Evolutionary conservation across 2,113 vertebrate species (phyloP).

Genomic region (Echinops telfairi): DNA sequence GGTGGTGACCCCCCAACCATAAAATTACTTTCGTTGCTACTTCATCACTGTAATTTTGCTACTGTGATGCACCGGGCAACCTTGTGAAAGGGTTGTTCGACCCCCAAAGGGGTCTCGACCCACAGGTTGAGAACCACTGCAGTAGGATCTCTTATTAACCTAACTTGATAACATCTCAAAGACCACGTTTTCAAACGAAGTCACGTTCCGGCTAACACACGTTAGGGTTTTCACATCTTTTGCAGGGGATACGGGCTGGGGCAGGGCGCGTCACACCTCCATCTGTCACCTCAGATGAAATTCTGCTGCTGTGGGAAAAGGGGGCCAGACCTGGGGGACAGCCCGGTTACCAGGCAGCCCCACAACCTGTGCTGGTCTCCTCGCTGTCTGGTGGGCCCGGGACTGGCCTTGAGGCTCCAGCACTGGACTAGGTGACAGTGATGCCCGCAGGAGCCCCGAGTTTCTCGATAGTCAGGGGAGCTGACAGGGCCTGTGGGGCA

Average conservation of each 20-base stretch:
- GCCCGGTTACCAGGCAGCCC: not conserved
- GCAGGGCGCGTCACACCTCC: not conserved
- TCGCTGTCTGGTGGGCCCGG: not conserved
- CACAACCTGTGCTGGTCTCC: not conserved
- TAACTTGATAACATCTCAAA: not conserved
- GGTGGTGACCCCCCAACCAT: no score
- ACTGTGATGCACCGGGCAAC: no score
- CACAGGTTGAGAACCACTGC: not conserved
- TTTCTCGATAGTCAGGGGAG: not conserved
- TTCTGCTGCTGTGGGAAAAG: not conserved
- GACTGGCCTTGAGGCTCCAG: not conserved
- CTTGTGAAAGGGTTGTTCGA: no score
- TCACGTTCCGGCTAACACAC: not conserved
- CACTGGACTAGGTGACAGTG: not conserved
- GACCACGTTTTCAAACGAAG: not conserved
- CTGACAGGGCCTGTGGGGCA: not conserved
- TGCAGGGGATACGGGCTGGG: not conserved
- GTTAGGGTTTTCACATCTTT: not conserved
- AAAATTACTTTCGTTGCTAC: no score
- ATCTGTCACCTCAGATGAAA: not conserved
- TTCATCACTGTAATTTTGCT: no score
- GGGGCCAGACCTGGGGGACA: not conserved
- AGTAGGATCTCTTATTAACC: not conserved
- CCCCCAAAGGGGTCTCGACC: no score
- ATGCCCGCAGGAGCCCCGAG: not conserved